Evolutionary conservation across 2,888 invertebrate genomes (phyloP).

Genomic region (Lithophane socia): DNA sequence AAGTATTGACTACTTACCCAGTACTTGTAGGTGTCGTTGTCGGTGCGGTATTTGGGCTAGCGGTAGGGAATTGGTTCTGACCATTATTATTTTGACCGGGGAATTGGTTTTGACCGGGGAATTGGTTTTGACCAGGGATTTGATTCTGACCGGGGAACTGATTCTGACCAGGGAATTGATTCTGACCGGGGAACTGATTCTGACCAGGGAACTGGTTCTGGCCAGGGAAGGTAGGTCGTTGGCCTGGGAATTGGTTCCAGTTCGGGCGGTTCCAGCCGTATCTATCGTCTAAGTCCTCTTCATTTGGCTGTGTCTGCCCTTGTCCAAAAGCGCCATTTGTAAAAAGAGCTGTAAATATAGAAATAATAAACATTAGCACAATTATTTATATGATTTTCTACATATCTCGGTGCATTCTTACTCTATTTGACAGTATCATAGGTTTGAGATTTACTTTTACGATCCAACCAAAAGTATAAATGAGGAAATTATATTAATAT

Average conservation of each 20-base stretch:
- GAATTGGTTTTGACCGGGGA: conserved; percentile 50
- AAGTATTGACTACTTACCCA: conserved; percentile 45
- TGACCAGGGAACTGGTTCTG: conserved; percentile 53
- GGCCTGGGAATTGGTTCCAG: conserved; percentile 50
- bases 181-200: conserved; percentile 45
- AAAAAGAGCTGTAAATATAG: conserved; percentile 72
- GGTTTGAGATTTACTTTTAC: not conserved
- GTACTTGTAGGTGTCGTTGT: conserved; percentile 13
- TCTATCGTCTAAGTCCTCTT: conserved; percentile 77
- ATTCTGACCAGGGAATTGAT: conserved; percentile 53
- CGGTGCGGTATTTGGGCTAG: conserved; percentile 30
- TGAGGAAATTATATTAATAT: not conserved
- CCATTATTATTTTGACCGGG: conserved; percentile 51
- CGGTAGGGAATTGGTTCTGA: conserved; percentile 45
- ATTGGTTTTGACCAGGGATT: conserved; percentile 52
- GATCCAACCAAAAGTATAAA: not conserved
- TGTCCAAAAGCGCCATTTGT: conserved; percentile 68
- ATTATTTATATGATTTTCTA: not conserved
- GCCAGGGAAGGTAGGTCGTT: conserved; percentile 43
- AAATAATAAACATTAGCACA: conserved; percentile 12
- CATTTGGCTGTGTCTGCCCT: conserved; percentile 68
- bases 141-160: conserved; percentile 52
- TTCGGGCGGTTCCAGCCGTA: conserved; percentile 66
- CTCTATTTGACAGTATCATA: not conserved
- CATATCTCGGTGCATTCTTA: not conserved